Base-by-base conservation (phyloP, 2,113 vertebrate genomes). In the Dascyllus trimaculatus region DNA sequence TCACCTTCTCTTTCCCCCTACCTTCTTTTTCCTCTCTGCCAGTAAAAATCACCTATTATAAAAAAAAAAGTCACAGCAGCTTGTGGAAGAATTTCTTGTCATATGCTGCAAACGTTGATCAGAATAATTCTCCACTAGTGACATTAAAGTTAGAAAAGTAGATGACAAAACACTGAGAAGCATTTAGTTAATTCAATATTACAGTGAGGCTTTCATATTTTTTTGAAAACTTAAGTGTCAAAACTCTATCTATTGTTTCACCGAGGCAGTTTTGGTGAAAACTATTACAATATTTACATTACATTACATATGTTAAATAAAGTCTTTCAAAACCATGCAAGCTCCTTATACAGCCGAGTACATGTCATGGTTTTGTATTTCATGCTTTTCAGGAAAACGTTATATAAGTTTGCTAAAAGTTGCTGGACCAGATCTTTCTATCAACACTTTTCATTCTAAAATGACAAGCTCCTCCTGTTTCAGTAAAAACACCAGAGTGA, bases 401-500 rank as follows among this genome's bases (percentile, higher is more conserved):
- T 13, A 64, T 24, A 45, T 19, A 13, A 0, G 11, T 45, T 62
- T 29, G 21, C 18, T 1, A 19, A 25, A 72, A 0, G n/a, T 6
- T 13, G 26, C 19, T 18, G 1, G 62, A 48, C 57, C 13, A n/a
- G 11, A 71, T 75, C 52, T 32, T 68, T 57, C 2, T 40, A 1
- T n/a, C 8, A 43, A 17, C 29, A 24, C 40, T 25, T 48, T 59
- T 21, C 7, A 25, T 0, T 7, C 15, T 62, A 18, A 46, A 19
- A 2, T 64, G 60, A 71, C 9, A 2, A 18, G 0, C 21, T 24
- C 56, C 10, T 54, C 53, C 14, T 46, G 24, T 29, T 67, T 76
- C 8, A 43, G 8, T 18, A 0, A 4, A 48, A 29, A 11, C 0
- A 49, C 18, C 1, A 0, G 2, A 13, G 1, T 52, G 15, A 14